A percentile compares a stretch with the other conserved stretches of the same genome.
Evolutionary conservation across 2,888 invertebrate species (phyloP).

Genomic region (Dinocampus coccinellae): DNA sequence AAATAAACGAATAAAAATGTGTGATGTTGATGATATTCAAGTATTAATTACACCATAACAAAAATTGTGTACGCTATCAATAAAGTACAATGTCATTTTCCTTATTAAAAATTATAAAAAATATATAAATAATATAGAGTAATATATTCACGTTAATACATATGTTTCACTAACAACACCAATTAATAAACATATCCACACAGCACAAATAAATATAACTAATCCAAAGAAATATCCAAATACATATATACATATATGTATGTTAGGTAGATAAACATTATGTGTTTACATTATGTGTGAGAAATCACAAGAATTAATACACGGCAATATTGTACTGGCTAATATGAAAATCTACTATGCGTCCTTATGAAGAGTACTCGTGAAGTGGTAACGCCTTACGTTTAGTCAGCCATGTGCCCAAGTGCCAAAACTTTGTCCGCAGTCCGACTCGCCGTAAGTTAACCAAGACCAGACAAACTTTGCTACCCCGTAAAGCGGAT

Average conservation of each 20-base stretch:
- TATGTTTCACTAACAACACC: too few relatives aligned
- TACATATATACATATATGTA: too few relatives aligned
- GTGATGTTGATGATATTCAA: constrained; percentile 3
- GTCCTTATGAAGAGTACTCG: constrained; percentile 12
- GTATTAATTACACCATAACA: constrained; percentile 10
- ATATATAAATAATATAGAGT: too few relatives aligned
- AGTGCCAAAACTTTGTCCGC: constrained; percentile 40
- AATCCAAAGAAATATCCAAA: not conserved
- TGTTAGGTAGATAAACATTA: not conserved
- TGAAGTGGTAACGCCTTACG: constrained; percentile 39
- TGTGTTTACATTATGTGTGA: not conserved
- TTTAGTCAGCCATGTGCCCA: constrained; percentile 44
- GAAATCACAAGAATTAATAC: not conserved
- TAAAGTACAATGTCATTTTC: not conserved
- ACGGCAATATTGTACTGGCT: not conserved
- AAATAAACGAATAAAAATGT: not conserved
- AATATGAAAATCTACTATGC: constrained; percentile 1
- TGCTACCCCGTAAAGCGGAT: constrained; percentile 41
- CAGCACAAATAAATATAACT: not conserved
- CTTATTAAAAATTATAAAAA: not conserved
- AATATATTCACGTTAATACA: too few relatives aligned
- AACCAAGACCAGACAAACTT: constrained; percentile 42
- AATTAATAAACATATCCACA: too few relatives aligned
- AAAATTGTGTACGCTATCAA: not conserved
- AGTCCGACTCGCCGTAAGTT: constrained; percentile 37